These are phyloP conservation scores for Tigriopus californicus DNA, from an alignment of 2,888 invertebrate genomes.

Conservation along the genomic window DNA sequence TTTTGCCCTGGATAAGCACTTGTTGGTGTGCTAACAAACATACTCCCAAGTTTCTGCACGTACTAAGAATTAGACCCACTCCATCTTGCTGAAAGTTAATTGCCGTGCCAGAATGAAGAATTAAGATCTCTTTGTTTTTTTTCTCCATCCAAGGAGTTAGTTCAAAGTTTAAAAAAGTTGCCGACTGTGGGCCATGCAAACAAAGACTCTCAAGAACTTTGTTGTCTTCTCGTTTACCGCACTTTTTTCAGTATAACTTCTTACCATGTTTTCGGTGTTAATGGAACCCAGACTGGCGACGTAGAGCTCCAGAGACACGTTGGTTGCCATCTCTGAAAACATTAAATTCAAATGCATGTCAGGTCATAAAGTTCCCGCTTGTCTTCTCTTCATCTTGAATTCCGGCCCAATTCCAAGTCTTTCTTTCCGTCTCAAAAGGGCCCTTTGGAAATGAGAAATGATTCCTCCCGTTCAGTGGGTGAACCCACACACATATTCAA, in stretches of 20 bases:
- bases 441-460: not conserved
- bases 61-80: no score
- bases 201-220: not conserved
- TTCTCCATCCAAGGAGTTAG: no score
- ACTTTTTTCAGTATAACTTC: not conserved
- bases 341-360: not conserved
- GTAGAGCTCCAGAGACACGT: constrained; percentile 3
- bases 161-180: no score
- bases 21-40: no score
- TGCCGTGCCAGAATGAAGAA: no score
- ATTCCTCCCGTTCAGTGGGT: not conserved
- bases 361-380: not conserved
- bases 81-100: no score
- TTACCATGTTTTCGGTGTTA: constrained; percentile 13
- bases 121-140: no score
- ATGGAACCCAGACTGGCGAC: constrained; percentile 13
- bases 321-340: constrained; percentile 4
- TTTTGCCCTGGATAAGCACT: no score
- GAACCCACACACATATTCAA: not conserved
- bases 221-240: not conserved
- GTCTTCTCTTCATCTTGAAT: not conserved
- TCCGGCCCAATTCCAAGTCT: not conserved
- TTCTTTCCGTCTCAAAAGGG: not conserved
- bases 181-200: no score
- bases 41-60: no score